phyloP scores from a whole-genome alignment of 1,140 invertebrate species.

The Uloborus diversus region DNA sequence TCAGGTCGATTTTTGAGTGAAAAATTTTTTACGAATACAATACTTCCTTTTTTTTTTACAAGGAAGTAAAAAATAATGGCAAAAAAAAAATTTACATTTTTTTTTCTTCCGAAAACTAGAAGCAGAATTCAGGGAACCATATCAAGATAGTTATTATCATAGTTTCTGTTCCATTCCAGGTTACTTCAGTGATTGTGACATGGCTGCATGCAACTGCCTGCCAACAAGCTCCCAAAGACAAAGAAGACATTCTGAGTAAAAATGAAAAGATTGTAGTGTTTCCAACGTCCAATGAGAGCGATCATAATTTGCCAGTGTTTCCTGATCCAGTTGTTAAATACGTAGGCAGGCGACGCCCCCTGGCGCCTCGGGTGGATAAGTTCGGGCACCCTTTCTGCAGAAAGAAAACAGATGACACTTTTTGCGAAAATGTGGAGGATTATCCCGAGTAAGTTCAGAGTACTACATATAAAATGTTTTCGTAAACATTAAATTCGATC shows the following conservation, averaged over 20 bases:
- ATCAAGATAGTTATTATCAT: no score
- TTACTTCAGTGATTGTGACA: no score
- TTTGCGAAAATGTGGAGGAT: conserved; percentile 55
- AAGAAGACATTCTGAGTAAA: not conserved
- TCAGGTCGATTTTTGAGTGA: no score
- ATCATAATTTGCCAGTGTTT: conserved; percentile 38
- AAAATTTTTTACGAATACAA: no score
- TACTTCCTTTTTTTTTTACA: no score
- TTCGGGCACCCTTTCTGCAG: conserved; percentile 50
- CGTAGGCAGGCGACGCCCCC: conserved; percentile 7
- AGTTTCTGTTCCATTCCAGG: no score
- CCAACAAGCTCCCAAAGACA: not conserved
- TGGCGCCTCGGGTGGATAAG: conserved; percentile 42
- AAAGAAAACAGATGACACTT: conserved; percentile 51
- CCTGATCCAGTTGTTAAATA: conserved; percentile 17
- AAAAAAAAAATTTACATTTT: no score
- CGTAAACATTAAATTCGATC: not conserved
- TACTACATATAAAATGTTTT: not conserved
- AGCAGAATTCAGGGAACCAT: no score
- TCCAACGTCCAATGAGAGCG: conserved; percentile 24
- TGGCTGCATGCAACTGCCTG: no score
- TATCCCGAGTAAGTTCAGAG: conserved; percentile 65
- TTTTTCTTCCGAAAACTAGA: no score
- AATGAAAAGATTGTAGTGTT: conserved; percentile 11
- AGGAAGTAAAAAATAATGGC: no score